These are phyloP conservation scores for Clivina fossor DNA, from an alignment of 2,888 invertebrate species.

Conservation along the genomic window DNA sequence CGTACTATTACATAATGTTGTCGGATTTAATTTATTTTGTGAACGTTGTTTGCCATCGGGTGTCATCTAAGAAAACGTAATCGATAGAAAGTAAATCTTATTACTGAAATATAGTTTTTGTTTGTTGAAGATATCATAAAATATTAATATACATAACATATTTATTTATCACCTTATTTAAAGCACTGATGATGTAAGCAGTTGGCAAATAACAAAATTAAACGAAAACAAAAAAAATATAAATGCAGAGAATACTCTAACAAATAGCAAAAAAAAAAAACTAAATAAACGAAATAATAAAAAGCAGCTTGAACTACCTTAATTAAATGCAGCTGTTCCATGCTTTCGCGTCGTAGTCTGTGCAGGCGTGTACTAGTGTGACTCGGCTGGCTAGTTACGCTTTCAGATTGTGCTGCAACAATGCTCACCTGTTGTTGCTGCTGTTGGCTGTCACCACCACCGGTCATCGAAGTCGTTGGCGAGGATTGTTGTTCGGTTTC, in stretches of 20 bases:
- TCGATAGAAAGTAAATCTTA: no score
- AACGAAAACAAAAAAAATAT: no score
- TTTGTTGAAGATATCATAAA: no score
- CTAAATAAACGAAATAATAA: slow-evolving; percentile 41
- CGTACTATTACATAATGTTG: slow-evolving; percentile 42
- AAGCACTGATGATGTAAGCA: no score
- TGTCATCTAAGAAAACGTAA: slow-evolving; percentile 63
- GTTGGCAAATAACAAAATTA: no score
- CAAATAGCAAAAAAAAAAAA: slow-evolving; percentile 32
- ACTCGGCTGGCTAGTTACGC: background rate
- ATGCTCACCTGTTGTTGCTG: slow-evolving; percentile 40
- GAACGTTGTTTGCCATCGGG: slow-evolving; percentile 66
- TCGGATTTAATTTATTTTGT: slow-evolving; percentile 39
- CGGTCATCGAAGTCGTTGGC: slow-evolving; percentile 28
- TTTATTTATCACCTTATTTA: no score
- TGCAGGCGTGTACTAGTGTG: slow-evolving; percentile 47
- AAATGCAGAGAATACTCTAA: no score
- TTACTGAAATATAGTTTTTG: no score
- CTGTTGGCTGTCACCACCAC: background rate
- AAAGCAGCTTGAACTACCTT: slow-evolving; percentile 62
- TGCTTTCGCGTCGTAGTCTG: slow-evolving; percentile 83
- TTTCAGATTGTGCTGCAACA: slow-evolving; percentile 1
- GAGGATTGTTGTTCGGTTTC: slow-evolving; percentile 22
- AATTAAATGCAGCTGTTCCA: slow-evolving; percentile 94
- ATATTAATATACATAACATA: no score